These are phyloP conservation scores for Brachionus manjavacas DNA, from an alignment of 1,140 invertebrate species.

Conservation along the genomic window DNA sequence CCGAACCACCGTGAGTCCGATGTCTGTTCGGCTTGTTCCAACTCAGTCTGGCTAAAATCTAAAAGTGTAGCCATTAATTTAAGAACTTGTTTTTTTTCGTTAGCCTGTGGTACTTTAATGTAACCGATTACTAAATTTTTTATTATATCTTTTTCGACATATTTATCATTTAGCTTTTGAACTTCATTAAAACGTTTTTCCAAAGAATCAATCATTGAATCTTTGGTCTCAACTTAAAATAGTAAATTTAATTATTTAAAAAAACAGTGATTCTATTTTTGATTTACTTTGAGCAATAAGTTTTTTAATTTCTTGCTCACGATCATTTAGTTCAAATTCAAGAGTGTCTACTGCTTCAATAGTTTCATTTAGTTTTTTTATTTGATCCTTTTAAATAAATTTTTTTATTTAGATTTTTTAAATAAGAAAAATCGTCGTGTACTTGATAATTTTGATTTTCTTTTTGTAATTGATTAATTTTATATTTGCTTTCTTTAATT, in stretches of 20 bases:
- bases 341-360: slow-evolving; percentile 9
- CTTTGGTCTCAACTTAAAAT: slow-evolving; percentile 21
- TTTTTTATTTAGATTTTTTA: too few relatives aligned
- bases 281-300: slow-evolving; percentile 6
- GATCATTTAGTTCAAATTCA: slow-evolving; percentile 23
- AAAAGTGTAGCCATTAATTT: slow-evolving; percentile 34
- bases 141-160: slow-evolving; percentile 36
- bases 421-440: too few relatives aligned
- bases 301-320: slow-evolving; percentile 13
- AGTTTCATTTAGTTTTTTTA: slow-evolving; percentile 29
- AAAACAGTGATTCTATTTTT: neutral
- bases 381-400: slow-evolving; percentile 3
- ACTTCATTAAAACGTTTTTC: slow-evolving; percentile 33
- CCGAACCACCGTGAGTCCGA: slow-evolving; percentile 22
- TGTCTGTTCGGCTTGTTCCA: neutral
- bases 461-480: slow-evolving; percentile 26
- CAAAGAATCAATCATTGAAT: slow-evolving; percentile 26
- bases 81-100: slow-evolving; percentile 40
- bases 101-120: slow-evolving; percentile 33
- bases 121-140: slow-evolving; percentile 40
- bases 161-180: slow-evolving; percentile 23
- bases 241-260: neutral
- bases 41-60: neutral
- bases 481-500: neutral
- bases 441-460: slow-evolving; percentile 37